Conservation (phyloP, 2,113 vertebrate genomes). For the Verasper variegatus region DNA sequence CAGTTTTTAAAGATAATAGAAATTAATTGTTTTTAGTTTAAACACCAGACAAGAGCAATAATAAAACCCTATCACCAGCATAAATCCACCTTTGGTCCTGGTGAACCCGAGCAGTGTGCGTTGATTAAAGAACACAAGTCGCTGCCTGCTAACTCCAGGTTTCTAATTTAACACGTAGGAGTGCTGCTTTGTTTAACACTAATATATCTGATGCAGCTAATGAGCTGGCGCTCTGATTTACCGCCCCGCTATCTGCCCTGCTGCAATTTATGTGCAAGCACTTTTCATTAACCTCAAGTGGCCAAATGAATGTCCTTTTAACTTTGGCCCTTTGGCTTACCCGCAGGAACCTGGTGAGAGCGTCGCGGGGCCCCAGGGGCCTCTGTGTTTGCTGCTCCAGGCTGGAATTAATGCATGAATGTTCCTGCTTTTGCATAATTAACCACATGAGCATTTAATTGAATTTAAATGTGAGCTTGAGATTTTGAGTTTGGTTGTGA, state of each 20-base stretch:
- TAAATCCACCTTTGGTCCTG: not conserved
- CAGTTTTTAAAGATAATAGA: no score
- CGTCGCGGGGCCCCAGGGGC: not conserved
- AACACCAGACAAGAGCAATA: no score
- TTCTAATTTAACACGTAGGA: constrained; percentile 35
- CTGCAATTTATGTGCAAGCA: constrained; percentile 42
- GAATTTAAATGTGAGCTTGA: no score
- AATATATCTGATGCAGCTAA: constrained; percentile 52
- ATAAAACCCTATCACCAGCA: not conserved
- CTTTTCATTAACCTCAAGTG: constrained; percentile 63
- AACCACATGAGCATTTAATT: no score
- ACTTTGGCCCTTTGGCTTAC: constrained; percentile 31
- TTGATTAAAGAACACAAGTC: constrained; percentile 9
- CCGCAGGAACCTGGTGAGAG: not conserved
- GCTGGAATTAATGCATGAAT: constrained; percentile 8
- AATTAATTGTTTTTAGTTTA: not conserved
- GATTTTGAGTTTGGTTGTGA: not conserved
- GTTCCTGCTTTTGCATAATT: not conserved
- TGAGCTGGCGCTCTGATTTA: constrained; percentile 54
- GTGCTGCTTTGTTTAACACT: constrained; percentile 22
- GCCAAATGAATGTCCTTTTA: constrained; percentile 45
- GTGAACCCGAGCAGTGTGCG: not conserved
- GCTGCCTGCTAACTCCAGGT: constrained; percentile 10
- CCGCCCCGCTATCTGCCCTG: constrained; percentile 35
- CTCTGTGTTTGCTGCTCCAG: not conserved